Evolutionary conservation across 1,140 invertebrate genomes (phyloP).

Genomic region (Chymomyza costata): DNA sequence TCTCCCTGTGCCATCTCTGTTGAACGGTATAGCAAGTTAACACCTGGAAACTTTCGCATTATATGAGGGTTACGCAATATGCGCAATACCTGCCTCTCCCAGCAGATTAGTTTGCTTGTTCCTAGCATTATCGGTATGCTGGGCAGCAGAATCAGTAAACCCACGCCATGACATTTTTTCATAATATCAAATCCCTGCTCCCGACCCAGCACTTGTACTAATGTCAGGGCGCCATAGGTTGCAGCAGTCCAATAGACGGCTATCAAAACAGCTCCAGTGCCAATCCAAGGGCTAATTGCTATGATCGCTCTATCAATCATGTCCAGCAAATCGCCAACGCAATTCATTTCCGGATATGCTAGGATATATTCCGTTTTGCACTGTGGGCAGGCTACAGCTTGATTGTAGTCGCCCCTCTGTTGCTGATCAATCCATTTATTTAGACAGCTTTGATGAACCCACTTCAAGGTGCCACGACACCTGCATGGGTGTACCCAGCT

Average conservation of each 20-base stretch:
- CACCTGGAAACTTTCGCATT: conserved; percentile 83
- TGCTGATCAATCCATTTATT: conserved; percentile 98
- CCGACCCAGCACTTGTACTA: conserved; percentile 95
- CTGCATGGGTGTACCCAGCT: conserved; percentile 96
- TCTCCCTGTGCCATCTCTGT: too few relatives aligned
- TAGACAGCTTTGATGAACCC: conserved; percentile 95
- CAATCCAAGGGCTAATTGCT: conserved; percentile 92
- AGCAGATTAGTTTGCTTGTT: conserved; percentile 91
- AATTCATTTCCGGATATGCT: conserved; percentile 91
- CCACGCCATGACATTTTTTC: conserved; percentile 93
- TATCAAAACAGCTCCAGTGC: conserved; percentile 91
- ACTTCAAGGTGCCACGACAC: conserved; percentile 95
- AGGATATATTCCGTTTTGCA: conserved; percentile 97
- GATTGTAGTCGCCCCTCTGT: conserved; percentile 89
- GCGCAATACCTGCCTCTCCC: conserved; percentile 93
- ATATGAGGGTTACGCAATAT: conserved; percentile 79
- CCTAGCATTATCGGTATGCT: conserved; percentile 94
- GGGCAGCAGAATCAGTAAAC: conserved; percentile 91
- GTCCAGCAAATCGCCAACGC: conserved; percentile 88
- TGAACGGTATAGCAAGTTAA: too few relatives aligned
- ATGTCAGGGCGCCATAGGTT: conserved; percentile 95
- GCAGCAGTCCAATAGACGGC: conserved; percentile 97
- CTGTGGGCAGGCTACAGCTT: conserved; percentile 93
- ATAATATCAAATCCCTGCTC: conserved; percentile 93
- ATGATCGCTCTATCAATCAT: conserved; percentile 89